These are phyloP conservation scores for Anthopleura sola DNA, from an alignment of 64 coral and sea anemone species.

Conservation along the genomic window DNA sequence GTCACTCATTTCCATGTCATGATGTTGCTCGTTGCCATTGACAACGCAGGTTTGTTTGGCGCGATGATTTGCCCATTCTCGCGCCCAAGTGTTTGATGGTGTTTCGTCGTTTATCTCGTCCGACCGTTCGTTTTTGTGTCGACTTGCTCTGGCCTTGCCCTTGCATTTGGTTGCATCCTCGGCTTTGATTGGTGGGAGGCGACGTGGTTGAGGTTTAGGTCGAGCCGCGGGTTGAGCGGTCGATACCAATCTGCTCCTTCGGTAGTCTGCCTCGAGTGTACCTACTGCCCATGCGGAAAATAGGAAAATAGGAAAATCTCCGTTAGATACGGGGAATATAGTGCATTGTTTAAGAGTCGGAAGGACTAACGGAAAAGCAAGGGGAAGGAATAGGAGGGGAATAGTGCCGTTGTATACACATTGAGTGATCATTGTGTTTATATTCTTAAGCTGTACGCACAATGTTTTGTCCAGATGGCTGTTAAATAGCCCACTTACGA, in stretches of 20 bases:
- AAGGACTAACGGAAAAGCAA: not conserved
- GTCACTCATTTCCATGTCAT: not conserved
- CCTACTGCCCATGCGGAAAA: conserved; percentile 37
- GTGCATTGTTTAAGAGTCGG: not conserved
- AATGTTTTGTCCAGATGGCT: no score
- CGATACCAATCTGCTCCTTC: conserved; percentile 4
- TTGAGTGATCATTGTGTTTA: no score
- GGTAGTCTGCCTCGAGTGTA: conserved; percentile 53
- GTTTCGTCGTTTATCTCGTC: not conserved
- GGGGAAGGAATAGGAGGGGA: no score
- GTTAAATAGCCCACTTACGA: no score
- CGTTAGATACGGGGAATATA: not conserved
- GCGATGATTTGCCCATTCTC: conserved; percentile 69
- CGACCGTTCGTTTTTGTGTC: conserved; percentile 8
- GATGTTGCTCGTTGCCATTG: not conserved
- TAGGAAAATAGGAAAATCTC: not conserved
- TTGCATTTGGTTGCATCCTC: conserved; percentile 21
- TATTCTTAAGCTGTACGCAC: no score
- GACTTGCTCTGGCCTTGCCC: conserved; percentile 9
- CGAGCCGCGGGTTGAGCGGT: conserved; percentile 12
- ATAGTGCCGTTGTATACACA: no score
- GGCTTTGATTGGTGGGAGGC: conserved; percentile 42
- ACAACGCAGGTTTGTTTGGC: conserved; percentile 44
- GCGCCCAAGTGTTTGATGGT: conserved; percentile 49
- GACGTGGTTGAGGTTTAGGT: conserved; percentile 8